These are phyloP conservation scores for Lycocerus yunnanus DNA, from an alignment of 2,888 invertebrate species.

Conservation along the genomic window DNA sequence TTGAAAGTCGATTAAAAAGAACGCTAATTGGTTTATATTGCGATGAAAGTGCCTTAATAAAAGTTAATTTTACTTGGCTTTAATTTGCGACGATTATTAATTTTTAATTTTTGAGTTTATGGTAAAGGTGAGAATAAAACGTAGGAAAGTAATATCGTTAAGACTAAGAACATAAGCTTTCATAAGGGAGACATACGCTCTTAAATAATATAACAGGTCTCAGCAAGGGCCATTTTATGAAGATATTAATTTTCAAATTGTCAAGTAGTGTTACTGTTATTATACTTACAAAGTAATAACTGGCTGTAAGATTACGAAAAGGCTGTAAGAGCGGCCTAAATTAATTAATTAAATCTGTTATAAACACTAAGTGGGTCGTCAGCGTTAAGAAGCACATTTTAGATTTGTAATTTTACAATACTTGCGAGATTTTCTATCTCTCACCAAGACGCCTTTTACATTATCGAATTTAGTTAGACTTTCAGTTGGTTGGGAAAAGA, in stretches of 20 bases:
- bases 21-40: not conserved
- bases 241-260: constrained; percentile 57
- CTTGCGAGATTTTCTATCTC: constrained; percentile 18
- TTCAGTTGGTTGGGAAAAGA: not conserved
- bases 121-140: constrained; percentile 3
- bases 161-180: constrained; percentile 52
- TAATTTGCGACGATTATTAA: not conserved
- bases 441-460: constrained; percentile 3
- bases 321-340: constrained; percentile 53
- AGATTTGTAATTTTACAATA: constrained; percentile 39
- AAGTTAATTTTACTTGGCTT: not conserved
- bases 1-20: not conserved
- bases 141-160: constrained; percentile 4
- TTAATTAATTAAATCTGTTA: constrained; percentile 58
- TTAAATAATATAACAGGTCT: constrained; percentile 48
- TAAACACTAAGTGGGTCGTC: constrained; percentile 53
- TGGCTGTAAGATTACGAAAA: constrained; percentile 55
- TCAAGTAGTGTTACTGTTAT: constrained; percentile 56
- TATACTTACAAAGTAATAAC: constrained; percentile 57
- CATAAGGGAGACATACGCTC: constrained; percentile 51
- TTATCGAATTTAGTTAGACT: constrained; percentile 14
- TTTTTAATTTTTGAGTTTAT: not conserved
- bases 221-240: constrained; percentile 56
- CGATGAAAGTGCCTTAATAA: not conserved
- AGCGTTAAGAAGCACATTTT: constrained; percentile 36